A percentile compares a stretch with the other conserved stretches of the same genome.
These are phyloP conservation scores for Passerculus sandwichensis DNA, from an alignment of 2,797 vertebrate genomes.

Conservation along the genomic window DNA sequence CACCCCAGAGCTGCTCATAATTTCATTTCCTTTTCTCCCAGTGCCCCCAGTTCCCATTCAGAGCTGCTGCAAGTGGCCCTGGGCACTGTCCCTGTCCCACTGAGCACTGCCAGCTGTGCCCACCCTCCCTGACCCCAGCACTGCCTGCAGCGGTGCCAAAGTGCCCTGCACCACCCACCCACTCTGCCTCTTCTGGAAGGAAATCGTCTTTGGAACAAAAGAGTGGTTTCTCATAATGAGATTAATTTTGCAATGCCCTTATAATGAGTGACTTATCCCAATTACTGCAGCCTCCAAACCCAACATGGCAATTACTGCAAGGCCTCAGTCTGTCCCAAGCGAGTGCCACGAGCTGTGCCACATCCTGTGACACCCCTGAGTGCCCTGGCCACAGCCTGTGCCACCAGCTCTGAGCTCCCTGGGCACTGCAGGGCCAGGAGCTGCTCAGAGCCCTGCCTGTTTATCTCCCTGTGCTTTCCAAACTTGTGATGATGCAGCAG, in stretches of 20 bases:
- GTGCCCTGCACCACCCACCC: background rate
- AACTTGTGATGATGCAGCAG: background rate
- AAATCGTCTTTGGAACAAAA: constrained; percentile 26
- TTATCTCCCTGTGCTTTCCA: background rate
- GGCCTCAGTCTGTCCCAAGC: background rate
- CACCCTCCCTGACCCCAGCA: background rate
- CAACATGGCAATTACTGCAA: background rate
- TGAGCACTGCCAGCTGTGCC: background rate
- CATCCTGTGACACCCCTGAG: too few species aligned
- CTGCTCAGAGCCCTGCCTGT: background rate
- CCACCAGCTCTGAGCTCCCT: too few species aligned
- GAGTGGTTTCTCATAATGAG: constrained; percentile 23
- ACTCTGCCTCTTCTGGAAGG: background rate
- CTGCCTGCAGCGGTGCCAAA: background rate
- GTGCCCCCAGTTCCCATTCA: background rate
- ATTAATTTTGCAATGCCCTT: constrained; percentile 52
- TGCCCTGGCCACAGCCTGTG: too few species aligned
- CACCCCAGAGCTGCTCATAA: background rate
- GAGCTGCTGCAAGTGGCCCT: background rate
- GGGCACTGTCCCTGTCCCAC: rapidly evolving
- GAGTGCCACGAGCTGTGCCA: background rate
- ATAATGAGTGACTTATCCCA: constrained; percentile 28
- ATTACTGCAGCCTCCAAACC: background rate
- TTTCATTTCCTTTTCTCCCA: background rate
- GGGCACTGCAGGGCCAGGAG: too few species aligned